Conservation (phyloP, 2,113 vertebrate species). For the Ammodramus savannarum region DNA sequence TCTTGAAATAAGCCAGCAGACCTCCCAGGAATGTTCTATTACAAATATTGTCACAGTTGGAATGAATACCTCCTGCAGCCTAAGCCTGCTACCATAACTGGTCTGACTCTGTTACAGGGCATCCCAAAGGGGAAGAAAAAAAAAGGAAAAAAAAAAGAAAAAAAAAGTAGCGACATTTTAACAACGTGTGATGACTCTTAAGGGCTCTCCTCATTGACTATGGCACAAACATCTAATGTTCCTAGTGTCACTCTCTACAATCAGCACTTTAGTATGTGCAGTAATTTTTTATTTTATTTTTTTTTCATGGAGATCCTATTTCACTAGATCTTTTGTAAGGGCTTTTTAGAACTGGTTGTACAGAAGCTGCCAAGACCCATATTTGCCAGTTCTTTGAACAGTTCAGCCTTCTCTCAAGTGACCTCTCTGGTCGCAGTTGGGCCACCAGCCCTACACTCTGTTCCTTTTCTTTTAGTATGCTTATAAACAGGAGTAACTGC, state of each 20-base stretch:
- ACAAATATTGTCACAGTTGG: slow-evolving; percentile 4
- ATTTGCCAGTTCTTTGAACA: slow-evolving; percentile 27
- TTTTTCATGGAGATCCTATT: neutral
- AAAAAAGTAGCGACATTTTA: neutral
- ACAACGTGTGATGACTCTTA: neutral
- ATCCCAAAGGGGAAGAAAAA: neutral
- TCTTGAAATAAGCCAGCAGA: slow-evolving; percentile 36
- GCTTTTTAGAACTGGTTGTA: neutral
- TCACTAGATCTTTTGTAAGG: neutral
- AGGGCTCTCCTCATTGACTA: neutral
- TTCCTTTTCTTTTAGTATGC: neutral
- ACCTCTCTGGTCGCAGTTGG: neutral
- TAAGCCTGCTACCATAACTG: slow-evolving; percentile 20
- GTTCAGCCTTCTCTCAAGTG: slow-evolving; percentile 6
- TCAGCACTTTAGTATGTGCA: neutral
- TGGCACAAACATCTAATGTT: neutral
- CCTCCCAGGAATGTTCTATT: slow-evolving; percentile 11
- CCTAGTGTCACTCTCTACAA: neutral
- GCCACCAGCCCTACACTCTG: neutral
- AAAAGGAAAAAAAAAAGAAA: no score
- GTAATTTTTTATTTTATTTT: neutral
- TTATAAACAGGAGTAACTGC: neutral
- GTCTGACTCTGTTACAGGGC: neutral
- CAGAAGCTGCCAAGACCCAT: neutral
- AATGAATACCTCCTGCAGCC: neutral